Evolutionary conservation across 1,140 invertebrate species (phyloP).

Genomic region (Triops cancriformis): DNA sequence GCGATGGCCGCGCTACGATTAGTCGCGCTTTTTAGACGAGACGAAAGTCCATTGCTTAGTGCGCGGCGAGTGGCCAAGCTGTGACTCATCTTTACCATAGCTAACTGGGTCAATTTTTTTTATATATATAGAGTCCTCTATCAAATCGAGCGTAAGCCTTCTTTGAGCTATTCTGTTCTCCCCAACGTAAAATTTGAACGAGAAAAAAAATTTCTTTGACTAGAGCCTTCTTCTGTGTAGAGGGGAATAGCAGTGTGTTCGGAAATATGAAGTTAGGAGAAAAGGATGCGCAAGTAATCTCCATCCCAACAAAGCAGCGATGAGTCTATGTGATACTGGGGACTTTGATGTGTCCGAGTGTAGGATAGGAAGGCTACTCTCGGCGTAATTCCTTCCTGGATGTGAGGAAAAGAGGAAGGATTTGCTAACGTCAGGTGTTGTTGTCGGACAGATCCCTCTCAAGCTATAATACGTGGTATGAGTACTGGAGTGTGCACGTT

Average conservation of each 20-base stretch:
- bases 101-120: background rate
- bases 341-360: background rate
- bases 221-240: too few species aligned
- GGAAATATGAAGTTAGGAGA: background rate
- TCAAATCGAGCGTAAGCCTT: background rate
- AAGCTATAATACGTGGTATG: conserved; percentile 1
- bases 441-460: background rate
- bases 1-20: background rate
- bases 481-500: background rate
- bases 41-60: background rate
- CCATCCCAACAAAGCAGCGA: background rate
- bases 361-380: background rate
- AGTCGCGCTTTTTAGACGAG: background rate
- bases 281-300: background rate
- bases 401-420: background rate
- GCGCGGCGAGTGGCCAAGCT: background rate
- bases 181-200: too few species aligned
- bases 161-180: background rate
- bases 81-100: conserved; percentile 10
- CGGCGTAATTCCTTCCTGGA: background rate
- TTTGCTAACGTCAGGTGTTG: conserved; percentile 13
- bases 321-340: background rate
- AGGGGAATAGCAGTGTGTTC: background rate
- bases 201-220: too few species aligned
- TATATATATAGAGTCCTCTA: background rate